These are phyloP conservation scores for Holothuria scabra DNA, from an alignment of 53 echinoderm and acorn worm genomes.

Conservation along the genomic window DNA sequence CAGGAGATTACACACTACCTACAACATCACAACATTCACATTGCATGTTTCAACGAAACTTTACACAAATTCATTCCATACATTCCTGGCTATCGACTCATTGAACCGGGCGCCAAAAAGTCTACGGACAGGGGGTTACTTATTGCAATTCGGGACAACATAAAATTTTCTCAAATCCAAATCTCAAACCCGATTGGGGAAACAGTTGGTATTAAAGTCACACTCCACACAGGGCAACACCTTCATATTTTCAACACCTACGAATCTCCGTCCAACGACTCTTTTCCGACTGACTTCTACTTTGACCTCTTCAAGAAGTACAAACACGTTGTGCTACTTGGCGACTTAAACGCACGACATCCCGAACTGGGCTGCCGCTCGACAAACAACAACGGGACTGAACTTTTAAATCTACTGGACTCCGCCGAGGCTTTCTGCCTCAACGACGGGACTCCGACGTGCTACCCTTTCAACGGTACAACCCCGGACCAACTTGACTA, in stretches of 20 bases:
- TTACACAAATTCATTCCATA: background rate
- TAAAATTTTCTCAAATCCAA: background rate
- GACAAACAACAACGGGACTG: background rate
- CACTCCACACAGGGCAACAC: no score
- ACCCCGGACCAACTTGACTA: conserved; percentile 15
- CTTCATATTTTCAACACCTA: no score
- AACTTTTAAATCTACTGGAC: background rate
- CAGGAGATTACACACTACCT: background rate
- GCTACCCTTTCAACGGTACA: background rate
- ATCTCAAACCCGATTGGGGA: no score
- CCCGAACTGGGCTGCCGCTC: background rate
- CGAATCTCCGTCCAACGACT: no score
- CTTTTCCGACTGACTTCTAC: no score
- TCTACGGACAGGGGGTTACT: background rate
- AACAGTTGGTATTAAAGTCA: no score
- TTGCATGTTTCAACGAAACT: background rate
- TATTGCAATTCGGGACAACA: background rate
- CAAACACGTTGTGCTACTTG: background rate
- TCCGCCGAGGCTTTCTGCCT: background rate
- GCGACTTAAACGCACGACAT: conserved; percentile 12
- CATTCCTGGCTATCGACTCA: background rate
- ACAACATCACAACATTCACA: background rate
- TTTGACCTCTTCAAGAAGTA: background rate
- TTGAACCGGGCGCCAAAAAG: background rate
- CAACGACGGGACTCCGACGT: background rate